Percentiles rank a stretch among this genome's conserved stretches.
These are phyloP conservation scores for Argentina silus DNA, from an alignment of 2,797 vertebrate genomes.

Conservation along the genomic window DNA sequence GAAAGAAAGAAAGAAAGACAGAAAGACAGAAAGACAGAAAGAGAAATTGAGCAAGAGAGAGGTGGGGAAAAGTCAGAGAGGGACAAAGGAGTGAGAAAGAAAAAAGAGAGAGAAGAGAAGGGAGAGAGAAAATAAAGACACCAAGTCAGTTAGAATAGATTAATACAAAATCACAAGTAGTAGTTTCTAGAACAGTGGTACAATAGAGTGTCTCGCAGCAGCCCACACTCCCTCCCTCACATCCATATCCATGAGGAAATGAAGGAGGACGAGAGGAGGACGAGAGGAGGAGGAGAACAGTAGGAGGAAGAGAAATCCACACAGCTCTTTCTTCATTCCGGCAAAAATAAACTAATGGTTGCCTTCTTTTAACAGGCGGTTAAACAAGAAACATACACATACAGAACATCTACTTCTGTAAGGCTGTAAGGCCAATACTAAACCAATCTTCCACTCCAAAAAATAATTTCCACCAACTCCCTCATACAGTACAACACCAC, in stretches of 20 bases:
- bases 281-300: background rate
- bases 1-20: conserved; percentile 1
- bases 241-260: conserved; percentile 39
- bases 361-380: background rate
- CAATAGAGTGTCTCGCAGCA: conserved; percentile 47
- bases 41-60: background rate
- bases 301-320: background rate
- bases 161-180: background rate
- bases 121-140: conserved; percentile 12
- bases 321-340: background rate
- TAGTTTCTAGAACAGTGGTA: conserved; percentile 35
- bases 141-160: conserved; percentile 13
- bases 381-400: too few species aligned
- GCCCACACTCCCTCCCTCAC: conserved; percentile 60
- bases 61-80: background rate
- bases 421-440: too few species aligned
- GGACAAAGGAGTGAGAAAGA: background rate
- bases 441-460: too few species aligned
- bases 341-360: background rate
- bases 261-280: background rate
- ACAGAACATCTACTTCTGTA: too few species aligned
- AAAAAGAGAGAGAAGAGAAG: background rate
- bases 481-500: too few species aligned
- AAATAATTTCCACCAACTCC: too few species aligned
- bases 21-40: background rate